phyloP scores from a whole-genome alignment of 2,888 invertebrate species.

The Megalurothrips usitatus region DNA sequence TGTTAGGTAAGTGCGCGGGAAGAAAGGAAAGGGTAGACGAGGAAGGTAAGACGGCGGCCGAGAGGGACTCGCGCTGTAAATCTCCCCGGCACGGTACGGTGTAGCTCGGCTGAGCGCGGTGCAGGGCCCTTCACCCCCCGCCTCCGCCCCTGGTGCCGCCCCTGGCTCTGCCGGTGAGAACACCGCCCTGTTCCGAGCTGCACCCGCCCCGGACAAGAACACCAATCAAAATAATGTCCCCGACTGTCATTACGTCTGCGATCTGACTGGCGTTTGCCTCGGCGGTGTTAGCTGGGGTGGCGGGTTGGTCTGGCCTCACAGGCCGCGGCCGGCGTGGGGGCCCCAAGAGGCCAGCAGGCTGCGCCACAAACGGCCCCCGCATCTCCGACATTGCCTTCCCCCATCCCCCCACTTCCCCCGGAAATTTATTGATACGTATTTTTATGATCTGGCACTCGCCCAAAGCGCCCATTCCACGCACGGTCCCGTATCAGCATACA shows the following conservation, averaged over 20 bases:
- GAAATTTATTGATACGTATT: constrained; percentile 23
- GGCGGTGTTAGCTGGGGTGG: no score
- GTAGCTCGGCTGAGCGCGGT: not conserved
- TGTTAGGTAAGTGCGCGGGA: not conserved
- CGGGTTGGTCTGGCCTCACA: no score
- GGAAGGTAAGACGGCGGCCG: not conserved
- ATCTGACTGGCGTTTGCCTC: no score
- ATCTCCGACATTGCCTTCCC: not conserved
- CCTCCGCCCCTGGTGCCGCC: not conserved
- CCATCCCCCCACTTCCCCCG: not conserved
- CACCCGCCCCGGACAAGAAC: no score
- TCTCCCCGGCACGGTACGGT: not conserved
- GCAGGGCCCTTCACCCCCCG: not conserved
- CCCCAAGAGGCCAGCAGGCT: no score
- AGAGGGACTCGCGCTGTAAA: not conserved
- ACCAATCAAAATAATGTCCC: no score
- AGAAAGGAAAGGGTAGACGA: not conserved
- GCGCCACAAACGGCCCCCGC: no score
- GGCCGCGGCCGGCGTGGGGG: no score
- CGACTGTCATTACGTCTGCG: no score
- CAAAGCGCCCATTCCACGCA: constrained; percentile 16
- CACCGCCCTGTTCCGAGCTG: no score
- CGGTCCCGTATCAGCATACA: constrained; percentile 1
- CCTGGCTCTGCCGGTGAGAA: no score
- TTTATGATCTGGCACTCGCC: constrained; percentile 10